Percentiles rank a stretch among this genome's conserved stretches.
Conservation (phyloP, 2,888 invertebrate genomes). For the Gnatocerus cornutus region DNA sequence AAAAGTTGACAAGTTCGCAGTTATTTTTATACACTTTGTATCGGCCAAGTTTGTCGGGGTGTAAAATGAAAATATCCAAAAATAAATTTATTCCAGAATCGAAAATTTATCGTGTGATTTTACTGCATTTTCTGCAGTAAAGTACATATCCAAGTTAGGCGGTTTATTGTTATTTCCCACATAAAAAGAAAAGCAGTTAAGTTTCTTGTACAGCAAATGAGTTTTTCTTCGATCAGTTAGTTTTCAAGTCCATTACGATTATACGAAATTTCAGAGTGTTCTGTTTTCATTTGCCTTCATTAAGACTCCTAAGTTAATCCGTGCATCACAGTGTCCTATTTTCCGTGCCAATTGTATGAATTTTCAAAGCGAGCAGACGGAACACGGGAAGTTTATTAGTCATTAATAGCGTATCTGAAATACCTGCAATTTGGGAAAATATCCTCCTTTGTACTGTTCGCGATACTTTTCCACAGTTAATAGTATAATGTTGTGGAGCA, state of each 20-base stretch:
- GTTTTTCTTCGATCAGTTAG: conserved; percentile 42
- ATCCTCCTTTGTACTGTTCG: conserved; percentile 5
- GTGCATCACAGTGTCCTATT: conserved; percentile 13
- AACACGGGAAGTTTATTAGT: conserved; percentile 13
- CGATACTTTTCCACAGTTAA: conserved; percentile 11
- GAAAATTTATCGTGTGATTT: conserved; percentile 30
- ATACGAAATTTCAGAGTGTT: conserved; percentile 31
- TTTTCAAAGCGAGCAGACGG: conserved; percentile 3
- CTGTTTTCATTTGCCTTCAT: conserved; percentile 33
- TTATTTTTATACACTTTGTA: not conserved
- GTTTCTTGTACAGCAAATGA: conserved; percentile 30
- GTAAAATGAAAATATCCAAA: conserved; percentile 7
- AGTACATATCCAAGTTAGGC: conserved; percentile 30
- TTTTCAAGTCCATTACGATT: conserved; percentile 39
- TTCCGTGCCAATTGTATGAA: not conserved
- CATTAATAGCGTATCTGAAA: not conserved
- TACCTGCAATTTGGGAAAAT: conserved; percentile 2
- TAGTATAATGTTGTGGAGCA: conserved; percentile 11
- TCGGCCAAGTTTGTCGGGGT: not conserved
- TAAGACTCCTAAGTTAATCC: conserved; percentile 28
- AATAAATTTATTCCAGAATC: conserved; percentile 13
- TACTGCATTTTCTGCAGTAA: conserved; percentile 21
- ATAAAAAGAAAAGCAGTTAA: conserved; percentile 39
- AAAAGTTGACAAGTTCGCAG: not conserved
- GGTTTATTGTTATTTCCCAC: conserved; percentile 34